Conservation (phyloP, 2,888 invertebrate species). For the Chesias legatella region DNA sequence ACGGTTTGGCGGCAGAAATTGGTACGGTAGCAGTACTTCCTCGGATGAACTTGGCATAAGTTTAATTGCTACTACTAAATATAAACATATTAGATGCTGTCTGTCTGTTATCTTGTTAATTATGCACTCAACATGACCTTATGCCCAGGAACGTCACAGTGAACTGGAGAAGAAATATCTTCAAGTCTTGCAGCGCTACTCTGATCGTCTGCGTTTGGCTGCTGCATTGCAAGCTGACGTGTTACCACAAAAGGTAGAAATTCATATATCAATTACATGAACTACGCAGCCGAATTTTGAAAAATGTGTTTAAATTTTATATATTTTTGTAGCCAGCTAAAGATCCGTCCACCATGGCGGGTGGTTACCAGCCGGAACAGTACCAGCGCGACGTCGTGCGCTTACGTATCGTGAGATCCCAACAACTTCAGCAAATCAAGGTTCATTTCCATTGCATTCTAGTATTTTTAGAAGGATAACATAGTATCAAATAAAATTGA, state of each 20-base stretch:
- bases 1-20: too few relatives aligned
- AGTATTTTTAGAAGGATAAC: too few relatives aligned
- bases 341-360: constrained; percentile 46
- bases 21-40: too few relatives aligned
- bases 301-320: not conserved
- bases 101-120: too few relatives aligned
- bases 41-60: too few relatives aligned
- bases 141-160: constrained; percentile 54
- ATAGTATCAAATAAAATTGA: too few relatives aligned
- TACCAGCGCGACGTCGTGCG: constrained; percentile 69
- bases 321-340: constrained; percentile 38
- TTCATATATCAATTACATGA: too few relatives aligned
- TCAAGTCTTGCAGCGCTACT: constrained; percentile 46
- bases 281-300: not conserved
- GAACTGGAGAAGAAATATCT: constrained; percentile 62
- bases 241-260: constrained; percentile 55
- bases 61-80: too few relatives aligned
- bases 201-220: constrained; percentile 62
- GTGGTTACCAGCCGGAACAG: constrained; percentile 55
- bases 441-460: too few relatives aligned
- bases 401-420: constrained; percentile 60
- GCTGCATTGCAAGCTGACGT: constrained; percentile 68
- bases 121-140: too few relatives aligned
- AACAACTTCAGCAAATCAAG: constrained; percentile 74
- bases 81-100: too few relatives aligned